Evolutionary conservation across 2,113 vertebrate genomes (phyloP).

Genomic region (Puntigrus tetrazona): DNA sequence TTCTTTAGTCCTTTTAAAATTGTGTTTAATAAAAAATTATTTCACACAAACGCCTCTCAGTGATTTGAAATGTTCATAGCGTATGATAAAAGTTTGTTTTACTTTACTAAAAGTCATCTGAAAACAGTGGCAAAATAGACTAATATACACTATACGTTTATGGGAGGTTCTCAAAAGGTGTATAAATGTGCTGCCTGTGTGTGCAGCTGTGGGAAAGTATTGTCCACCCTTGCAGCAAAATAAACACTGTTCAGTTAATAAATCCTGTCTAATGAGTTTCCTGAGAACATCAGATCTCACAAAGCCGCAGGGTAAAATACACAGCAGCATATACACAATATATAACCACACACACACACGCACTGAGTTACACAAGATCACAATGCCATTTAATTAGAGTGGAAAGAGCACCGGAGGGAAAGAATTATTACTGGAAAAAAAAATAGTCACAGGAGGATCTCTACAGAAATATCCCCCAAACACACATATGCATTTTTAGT

Average conservation of each 20-base stretch:
- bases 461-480: background rate
- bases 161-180: background rate
- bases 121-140: background rate
- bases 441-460: background rate
- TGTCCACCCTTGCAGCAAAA: background rate
- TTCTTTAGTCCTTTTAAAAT: no score
- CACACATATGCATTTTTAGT: background rate
- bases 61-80: no score
- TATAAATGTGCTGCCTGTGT: background rate
- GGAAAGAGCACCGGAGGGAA: constrained; percentile 10
- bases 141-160: background rate
- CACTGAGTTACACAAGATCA: background rate
- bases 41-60: no score
- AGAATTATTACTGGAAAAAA: background rate
- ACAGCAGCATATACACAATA: no score
- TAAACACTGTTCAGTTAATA: constrained; percentile 8
- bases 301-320: background rate
- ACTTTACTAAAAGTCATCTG: background rate
- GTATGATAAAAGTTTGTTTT: no score
- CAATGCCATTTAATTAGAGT: constrained; percentile 24
- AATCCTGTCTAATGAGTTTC: constrained; percentile 19
- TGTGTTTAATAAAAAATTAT: no score
- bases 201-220: background rate
- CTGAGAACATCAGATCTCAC: constrained; percentile 9
- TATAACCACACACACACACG: background rate